Base-by-base conservation (phyloP, 2,888 invertebrate genomes). In the Julus scandinavius region DNA sequence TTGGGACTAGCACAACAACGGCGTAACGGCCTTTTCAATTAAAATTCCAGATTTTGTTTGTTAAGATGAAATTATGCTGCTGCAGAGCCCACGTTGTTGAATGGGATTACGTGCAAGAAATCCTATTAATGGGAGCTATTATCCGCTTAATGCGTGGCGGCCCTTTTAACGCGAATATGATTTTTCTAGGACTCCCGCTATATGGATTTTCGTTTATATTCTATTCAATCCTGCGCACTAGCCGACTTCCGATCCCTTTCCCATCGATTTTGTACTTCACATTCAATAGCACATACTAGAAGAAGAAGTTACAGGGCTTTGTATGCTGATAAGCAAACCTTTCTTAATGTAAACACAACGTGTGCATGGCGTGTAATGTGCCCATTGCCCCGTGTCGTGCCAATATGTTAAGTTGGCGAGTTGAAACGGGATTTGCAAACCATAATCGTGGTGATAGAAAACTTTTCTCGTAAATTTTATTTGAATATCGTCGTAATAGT, bases 81-180 rank as follows among this genome's bases (percentile, higher is more conserved):
- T 45, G 17, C 72, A 29, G 72, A 17, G 72, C 17, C 72, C 9
- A 29, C 1, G n/a, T 72, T 20, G 72, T 72, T 72, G 5, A 72
- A 72, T 72, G 72, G 72, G 72, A 72, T 72, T 72, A 72, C 72
- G 72, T 72, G 72, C 72, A 72, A 72, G 72, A 72, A 72, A 72
- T 72, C 72, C 72, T 72, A 72, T 72, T 72, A 72, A 72, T 72
- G 72, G 72, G 29, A 29, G 29, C 72, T 72, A 72, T 72, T 72
- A 72, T 72, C 72, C 20, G 20, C 72, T 11, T 72, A 72, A 72
- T 72, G 72, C 72, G 72, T 63, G 63, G 11, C 20, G 72, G 72
- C 29, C 72, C 72, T 72, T 72, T 72, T 72, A 17, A 72, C 72
- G 20, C 72, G 29, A 6, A 29, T 11, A 20, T n/a, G 72, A 29